Conservation (phyloP, 2,113 vertebrate genomes). For the Myotis brandtii region DNA sequence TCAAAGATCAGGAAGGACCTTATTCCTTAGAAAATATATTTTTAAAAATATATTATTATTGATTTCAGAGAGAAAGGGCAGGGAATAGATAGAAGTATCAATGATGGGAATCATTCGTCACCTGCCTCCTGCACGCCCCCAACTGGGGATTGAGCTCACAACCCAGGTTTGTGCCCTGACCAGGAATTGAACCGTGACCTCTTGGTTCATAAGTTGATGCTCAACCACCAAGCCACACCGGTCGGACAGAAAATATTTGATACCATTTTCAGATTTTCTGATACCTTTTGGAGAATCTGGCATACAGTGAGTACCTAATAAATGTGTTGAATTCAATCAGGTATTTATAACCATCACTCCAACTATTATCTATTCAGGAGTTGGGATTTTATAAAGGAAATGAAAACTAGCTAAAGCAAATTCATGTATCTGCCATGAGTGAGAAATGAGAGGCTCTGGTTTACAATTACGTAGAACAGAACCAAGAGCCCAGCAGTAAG, state of each 20-base stretch:
- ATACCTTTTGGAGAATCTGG: background rate
- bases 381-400: background rate
- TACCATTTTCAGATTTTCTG: background rate
- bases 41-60: too few species aligned
- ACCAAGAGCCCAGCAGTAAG: background rate
- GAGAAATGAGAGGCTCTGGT: background rate
- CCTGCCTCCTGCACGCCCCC: too few species aligned
- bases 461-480: background rate
- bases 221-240: too few species aligned
- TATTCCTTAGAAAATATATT: background rate
- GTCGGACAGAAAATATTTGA: too few species aligned
- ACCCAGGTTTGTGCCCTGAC: too few species aligned
- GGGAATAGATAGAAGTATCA: too few species aligned
- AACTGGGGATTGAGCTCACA: too few species aligned
- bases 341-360: background rate
- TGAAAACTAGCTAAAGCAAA: background rate
- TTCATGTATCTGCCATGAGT: background rate
- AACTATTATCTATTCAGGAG: background rate
- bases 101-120: too few species aligned
- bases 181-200: too few species aligned
- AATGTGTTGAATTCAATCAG: background rate
- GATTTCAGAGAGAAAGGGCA: too few species aligned
- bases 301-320: background rate
- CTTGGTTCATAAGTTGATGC: too few species aligned
- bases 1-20: background rate